phyloP scores from a whole-genome alignment of 30 jellyfish, hydroid and myxozoan species.

The Turritopsis dohrnii region DNA sequence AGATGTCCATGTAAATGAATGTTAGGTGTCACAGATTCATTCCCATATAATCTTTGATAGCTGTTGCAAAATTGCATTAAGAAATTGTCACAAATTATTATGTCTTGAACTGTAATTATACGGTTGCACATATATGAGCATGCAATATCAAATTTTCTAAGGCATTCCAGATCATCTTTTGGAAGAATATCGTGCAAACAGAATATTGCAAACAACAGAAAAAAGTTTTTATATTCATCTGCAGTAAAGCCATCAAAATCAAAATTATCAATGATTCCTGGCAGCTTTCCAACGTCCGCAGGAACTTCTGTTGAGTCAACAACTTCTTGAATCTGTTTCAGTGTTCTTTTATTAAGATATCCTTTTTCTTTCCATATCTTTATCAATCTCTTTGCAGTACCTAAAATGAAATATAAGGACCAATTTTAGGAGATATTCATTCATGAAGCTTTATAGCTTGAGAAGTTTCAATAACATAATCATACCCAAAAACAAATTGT shows the following conservation, averaged over 20 bases:
- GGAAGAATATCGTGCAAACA: too few relatives aligned
- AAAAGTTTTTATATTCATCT: neutral
- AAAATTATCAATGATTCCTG: neutral
- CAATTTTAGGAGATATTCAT: too few relatives aligned
- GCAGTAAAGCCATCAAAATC: constrained; percentile 11
- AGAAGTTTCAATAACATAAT: too few relatives aligned
- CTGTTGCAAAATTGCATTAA: neutral
- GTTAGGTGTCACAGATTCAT: constrained; percentile 6
- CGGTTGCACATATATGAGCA: neutral
- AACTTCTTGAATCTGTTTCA: neutral
- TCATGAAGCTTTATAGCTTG: too few relatives aligned
- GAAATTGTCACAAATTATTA: neutral
- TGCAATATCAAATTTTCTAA: neutral
- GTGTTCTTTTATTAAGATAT: neutral
- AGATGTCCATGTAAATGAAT: neutral
- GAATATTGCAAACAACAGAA: neutral
- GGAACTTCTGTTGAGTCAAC: neutral
- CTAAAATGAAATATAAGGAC: too few relatives aligned
- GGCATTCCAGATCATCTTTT: neutral
- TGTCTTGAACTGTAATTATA: neutral
- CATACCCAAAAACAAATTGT: too few relatives aligned
- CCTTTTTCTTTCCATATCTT: neutral
- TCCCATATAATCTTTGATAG: too few relatives aligned
- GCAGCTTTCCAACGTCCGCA: neutral
- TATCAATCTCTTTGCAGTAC: neutral